Percentiles rank a stretch among this genome's conserved stretches.
Conservation (phyloP, 2,797 vertebrate genomes). For the Lateolabrax maculatus region DNA sequence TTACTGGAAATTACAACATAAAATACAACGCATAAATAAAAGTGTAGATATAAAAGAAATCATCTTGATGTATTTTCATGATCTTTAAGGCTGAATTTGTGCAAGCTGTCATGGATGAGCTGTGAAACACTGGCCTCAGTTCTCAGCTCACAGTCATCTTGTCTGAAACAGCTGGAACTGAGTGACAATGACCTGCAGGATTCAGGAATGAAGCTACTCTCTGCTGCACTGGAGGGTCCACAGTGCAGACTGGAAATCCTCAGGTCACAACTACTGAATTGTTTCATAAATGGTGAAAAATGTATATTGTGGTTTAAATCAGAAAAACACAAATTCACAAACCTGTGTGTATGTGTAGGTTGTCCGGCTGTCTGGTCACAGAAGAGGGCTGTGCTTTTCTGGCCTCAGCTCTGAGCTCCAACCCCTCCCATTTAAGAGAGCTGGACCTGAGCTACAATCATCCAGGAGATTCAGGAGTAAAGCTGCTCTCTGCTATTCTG, state of each 20-base stretch:
- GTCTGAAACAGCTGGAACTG: slow-evolving; percentile 6
- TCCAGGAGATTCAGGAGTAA: background rate
- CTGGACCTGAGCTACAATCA: slow-evolving; percentile 16
- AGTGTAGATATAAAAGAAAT: background rate
- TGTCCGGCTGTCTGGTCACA: slow-evolving; percentile 13
- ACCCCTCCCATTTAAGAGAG: background rate
- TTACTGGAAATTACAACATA: background rate
- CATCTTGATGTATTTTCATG: background rate
- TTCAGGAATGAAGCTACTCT: background rate
- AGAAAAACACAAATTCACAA: background rate
- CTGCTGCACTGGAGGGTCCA: slow-evolving; percentile 11
- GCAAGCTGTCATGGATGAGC: background rate
- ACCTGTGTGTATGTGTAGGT: background rate
- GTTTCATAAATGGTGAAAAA: background rate
- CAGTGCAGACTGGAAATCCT: slow-evolving; percentile 12
- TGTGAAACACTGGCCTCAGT: slow-evolving; percentile 2
- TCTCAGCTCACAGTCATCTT: slow-evolving; percentile 1
- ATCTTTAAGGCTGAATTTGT: slow-evolving; percentile 1
- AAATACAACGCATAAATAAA: background rate
- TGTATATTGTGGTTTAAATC: background rate
- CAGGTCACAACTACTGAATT: background rate
- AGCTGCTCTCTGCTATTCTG: background rate
- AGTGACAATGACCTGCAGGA: slow-evolving; percentile 16
- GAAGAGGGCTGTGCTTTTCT: background rate
- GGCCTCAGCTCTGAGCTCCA: background rate